Evolutionary conservation across 2,888 invertebrate species (phyloP), one percentile per base, ranked within the genome.

Genomic region (Folsomia candida): DNA sequence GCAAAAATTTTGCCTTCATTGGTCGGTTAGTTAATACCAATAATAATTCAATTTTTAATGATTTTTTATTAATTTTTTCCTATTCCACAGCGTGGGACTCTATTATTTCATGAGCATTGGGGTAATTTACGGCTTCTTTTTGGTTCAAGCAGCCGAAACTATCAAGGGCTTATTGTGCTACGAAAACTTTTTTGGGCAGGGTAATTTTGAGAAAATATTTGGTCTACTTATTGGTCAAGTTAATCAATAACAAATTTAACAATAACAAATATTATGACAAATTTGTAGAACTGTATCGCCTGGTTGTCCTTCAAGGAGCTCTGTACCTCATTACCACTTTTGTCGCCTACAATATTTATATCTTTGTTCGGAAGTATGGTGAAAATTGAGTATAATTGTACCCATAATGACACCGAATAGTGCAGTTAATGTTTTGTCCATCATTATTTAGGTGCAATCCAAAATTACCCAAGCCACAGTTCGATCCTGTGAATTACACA

Each of bases 21-120:
- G 51, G 20, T n/a, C 26, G 63, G 63, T 64, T n/a, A 28, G 29
- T 61, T 26, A n/a, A 20, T 14, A 20, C 18, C 4, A n/a, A 20
- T 6, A 57, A 20, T 57, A 9, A 20, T 24, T 60, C 6, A 60
- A 60, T 26, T n/a, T 6, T 6, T 57, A 20, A 11, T n/a, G 20
- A 11, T 57, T 6, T 57, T 57, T 20, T 60, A 14, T 62, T 4
- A 27, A 62, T 20, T 2, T 20, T 6, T 20, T 27, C n/a, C n/a
- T n/a, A n/a, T n/a, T n/a, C n/a, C n/a, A 11, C 51, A 64, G 63
- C 18, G 25, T 64, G n/a, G 63, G 63, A 6, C n/a, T 64, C 4
- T 64, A 64, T 37, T 64, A 64, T 51, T 20, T 37, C 14, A 3
- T 25, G n/a, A 37, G 24, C 24, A 29, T 64, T 22, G 29, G 26